Evolutionary conservation across 1,140 invertebrate genomes (phyloP).

Genomic region (Listronotus bonariensis): DNA sequence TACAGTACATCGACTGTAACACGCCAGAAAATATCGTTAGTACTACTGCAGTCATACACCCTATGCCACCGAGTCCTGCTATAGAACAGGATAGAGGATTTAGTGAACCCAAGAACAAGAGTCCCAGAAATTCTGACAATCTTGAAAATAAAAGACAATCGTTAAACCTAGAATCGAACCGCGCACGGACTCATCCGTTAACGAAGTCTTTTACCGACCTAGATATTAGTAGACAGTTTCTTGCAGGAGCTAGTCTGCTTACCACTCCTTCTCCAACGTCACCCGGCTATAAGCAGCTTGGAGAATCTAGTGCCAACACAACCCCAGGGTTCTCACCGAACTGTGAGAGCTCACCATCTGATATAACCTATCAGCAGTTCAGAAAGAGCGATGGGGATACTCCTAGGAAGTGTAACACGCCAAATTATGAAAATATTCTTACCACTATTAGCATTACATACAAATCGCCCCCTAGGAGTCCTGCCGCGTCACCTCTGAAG

Average conservation of each 20-base stretch:
- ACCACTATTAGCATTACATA: conserved; percentile 73
- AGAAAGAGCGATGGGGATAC: conserved; percentile 16
- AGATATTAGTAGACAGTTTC: conserved; percentile 41
- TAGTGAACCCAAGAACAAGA: conserved; percentile 52
- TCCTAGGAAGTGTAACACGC: conserved; percentile 50
- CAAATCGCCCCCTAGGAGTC: conserved; percentile 59
- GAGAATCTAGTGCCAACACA: conserved; percentile 49
- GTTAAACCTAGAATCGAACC: conserved; percentile 45
- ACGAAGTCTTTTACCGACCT: conserved; percentile 49
- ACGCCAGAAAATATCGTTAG: conserved; percentile 60
- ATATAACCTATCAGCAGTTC: conserved; percentile 36
- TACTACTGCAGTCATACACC: conserved; percentile 48
- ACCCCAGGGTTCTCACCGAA: conserved; percentile 44
- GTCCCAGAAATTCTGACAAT: conserved; percentile 50
- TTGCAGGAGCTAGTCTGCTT: conserved; percentile 31
- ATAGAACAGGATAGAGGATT: conserved; percentile 8
- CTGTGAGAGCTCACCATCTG: conserved; percentile 37
- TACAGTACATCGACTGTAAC: conserved; percentile 68
- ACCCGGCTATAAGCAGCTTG: conserved; percentile 49
- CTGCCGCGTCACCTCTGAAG: conserved; percentile 39
- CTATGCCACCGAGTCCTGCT: conserved; percentile 33
- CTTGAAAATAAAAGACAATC: conserved; percentile 49
- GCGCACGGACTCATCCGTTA: conserved; percentile 14
- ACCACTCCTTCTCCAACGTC: conserved; percentile 49
- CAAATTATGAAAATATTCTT: conserved; percentile 55